phyloP scores from a whole-genome alignment of 2,888 invertebrate species.

The Tenthredo distinguenda region DNA sequence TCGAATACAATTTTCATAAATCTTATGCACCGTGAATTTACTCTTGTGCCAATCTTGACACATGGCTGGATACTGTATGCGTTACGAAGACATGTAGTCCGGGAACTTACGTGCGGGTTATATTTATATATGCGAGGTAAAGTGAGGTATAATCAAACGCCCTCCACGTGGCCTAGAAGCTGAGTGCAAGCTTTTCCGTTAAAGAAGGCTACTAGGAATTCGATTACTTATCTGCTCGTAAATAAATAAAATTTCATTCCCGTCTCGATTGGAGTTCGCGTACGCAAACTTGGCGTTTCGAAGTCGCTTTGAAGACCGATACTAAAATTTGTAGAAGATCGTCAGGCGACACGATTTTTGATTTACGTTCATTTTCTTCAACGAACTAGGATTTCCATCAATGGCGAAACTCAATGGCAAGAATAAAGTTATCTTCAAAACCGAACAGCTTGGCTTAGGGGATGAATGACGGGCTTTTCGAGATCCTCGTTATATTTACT shows the following conservation, averaged over 20 bases:
- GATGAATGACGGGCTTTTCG: background rate
- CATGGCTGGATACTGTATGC: background rate
- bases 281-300: background rate
- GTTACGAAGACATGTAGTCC: background rate
- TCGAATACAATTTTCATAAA: slow-evolving; percentile 38
- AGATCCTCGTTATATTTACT: background rate
- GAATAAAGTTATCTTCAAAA: background rate
- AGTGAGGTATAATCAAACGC: slow-evolving; percentile 29
- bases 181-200: slow-evolving; percentile 29
- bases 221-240: slow-evolving; percentile 40
- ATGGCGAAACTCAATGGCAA: background rate
- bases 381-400: background rate
- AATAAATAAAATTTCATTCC: slow-evolving; percentile 47
- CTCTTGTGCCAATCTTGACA: background rate
- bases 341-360: background rate
- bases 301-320: background rate
- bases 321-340: background rate
- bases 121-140: slow-evolving; percentile 7
- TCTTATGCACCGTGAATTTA: slow-evolving; percentile 15
- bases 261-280: background rate
- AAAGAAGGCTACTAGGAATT: slow-evolving; percentile 29
- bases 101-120: background rate
- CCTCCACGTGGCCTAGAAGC: slow-evolving; percentile 10
- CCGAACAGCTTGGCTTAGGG: slow-evolving; percentile 32
- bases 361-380: background rate